These are phyloP conservation scores for Parthenolecanium corni DNA, from an alignment of 2,888 invertebrate genomes.

Conservation along the genomic window DNA sequence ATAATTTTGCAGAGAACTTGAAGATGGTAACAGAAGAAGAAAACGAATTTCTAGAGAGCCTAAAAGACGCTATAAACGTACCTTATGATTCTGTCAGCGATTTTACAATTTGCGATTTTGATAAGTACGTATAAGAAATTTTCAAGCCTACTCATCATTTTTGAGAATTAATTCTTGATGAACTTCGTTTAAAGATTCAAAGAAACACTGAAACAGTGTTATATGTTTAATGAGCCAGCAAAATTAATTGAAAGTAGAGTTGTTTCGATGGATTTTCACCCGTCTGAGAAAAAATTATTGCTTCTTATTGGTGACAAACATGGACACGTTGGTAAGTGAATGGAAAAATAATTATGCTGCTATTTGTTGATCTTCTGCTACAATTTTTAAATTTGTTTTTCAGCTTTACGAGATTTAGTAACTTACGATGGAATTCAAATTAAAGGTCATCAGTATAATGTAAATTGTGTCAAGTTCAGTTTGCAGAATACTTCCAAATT, in stretches of 20 bases:
- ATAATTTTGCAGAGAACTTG: conserved; percentile 11
- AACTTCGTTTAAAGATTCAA: background rate
- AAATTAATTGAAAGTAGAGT: conserved; percentile 38
- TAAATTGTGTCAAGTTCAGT: conserved; percentile 38
- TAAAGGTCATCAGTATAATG: conserved; percentile 37
- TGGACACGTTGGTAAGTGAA: conserved; percentile 37
- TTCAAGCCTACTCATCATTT: background rate
- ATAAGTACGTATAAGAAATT: background rate
- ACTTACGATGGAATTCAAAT: conserved; percentile 36
- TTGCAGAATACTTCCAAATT: conserved; percentile 34
- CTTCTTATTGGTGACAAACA: conserved; percentile 38
- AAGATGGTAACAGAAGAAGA: background rate
- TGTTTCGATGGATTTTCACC: conserved; percentile 39
- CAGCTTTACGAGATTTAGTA: conserved; percentile 34
- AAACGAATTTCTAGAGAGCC: background rate
- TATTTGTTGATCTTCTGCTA: background rate
- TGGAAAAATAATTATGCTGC: background rate
- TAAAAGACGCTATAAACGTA: conserved; percentile 4
- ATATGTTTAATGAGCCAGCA: conserved; percentile 28
- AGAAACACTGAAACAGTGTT: conserved; percentile 1
- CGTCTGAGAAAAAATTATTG: conserved; percentile 36
- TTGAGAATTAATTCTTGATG: background rate
- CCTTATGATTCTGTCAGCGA: background rate
- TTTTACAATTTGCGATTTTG: background rate
- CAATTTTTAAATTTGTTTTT: conserved; percentile 11